A percentile compares a stretch with the other conserved stretches of the same genome.
Evolutionary conservation across 2,888 invertebrate genomes (phyloP).

Genomic region (Autographa pulchrina): DNA sequence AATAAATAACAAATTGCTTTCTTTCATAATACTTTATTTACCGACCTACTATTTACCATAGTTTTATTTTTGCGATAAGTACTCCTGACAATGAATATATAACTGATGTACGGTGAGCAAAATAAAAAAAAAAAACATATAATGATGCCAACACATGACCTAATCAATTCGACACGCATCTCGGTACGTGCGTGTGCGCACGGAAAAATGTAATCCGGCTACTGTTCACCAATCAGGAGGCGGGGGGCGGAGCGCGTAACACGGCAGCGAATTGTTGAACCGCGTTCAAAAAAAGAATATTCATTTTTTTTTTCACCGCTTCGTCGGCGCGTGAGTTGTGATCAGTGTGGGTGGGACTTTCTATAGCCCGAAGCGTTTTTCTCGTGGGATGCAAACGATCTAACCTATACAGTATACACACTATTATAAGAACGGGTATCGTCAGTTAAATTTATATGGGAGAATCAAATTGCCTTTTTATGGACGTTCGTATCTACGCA

Average conservation of each 20-base stretch:
- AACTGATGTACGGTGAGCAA: not conserved
- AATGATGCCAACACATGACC: constrained; percentile 41
- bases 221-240: constrained; percentile 83
- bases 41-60: not conserved
- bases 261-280: constrained; percentile 79
- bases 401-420: constrained; percentile 60
- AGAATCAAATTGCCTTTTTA: constrained; percentile 56
- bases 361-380: constrained; percentile 82
- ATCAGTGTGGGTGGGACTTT: constrained; percentile 86
- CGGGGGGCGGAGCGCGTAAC: constrained; percentile 84
- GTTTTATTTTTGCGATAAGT: not conserved
- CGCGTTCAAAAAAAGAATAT: constrained; percentile 76
- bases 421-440: constrained; percentile 55
- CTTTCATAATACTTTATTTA: not conserved
- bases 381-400: constrained; percentile 78
- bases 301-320: constrained; percentile 62
- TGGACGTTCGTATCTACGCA: constrained; percentile 34
- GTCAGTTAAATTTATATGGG: constrained; percentile 61
- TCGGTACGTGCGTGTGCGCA: constrained; percentile 58
- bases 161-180: constrained; percentile 64
- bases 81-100: not conserved
- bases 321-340: constrained; percentile 65
- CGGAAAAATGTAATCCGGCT: constrained; percentile 74
- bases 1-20: too few species aligned
- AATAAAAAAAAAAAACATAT: constrained; percentile 18